Percentiles rank a stretch among this genome's conserved stretches.
phyloP scores from a whole-genome alignment of 1,140 invertebrate species.

The Drosophila navojoa region DNA sequence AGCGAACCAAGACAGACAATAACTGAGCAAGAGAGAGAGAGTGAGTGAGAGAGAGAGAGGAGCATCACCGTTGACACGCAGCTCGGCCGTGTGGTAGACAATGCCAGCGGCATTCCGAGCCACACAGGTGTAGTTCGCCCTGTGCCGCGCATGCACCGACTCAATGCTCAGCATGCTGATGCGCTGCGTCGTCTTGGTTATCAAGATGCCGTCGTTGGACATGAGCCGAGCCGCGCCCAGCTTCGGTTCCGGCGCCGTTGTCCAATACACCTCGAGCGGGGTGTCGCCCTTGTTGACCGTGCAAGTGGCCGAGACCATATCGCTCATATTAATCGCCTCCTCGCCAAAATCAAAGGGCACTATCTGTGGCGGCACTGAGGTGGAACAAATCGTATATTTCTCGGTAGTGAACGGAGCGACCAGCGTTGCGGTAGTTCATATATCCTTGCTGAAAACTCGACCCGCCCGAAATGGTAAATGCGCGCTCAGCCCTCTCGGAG shows the following conservation, averaged over 20 bases:
- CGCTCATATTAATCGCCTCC: conserved; percentile 89
- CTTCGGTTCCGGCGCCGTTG: conserved; percentile 75
- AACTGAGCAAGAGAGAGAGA: not conserved
- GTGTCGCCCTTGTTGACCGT: conserved; percentile 93
- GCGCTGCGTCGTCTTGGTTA: conserved; percentile 87
- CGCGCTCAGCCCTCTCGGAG: not conserved
- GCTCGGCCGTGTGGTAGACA: conserved; percentile 88
- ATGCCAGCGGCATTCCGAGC: conserved; percentile 91
- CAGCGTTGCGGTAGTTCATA: conserved; percentile 45
- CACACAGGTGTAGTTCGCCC: conserved; percentile 89
- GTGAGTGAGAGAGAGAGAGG: conserved; percentile 1
- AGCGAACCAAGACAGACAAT: conserved; percentile 12
- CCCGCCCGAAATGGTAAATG: conserved; percentile 38
- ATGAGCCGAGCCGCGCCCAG: conserved; percentile 68
- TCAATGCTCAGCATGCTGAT: conserved; percentile 89
- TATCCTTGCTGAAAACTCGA: conserved; percentile 46
- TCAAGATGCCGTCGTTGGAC: conserved; percentile 84
- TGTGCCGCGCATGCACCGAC: conserved; percentile 87
- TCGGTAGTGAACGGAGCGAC: conserved; percentile 40
- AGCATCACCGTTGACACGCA: conserved; percentile 87
- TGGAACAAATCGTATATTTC: not conserved
- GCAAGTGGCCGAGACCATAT: conserved; percentile 90
- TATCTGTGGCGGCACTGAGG: conserved; percentile 88
- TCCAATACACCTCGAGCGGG: conserved; percentile 91
- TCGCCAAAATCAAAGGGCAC: conserved; percentile 89